Conservation (phyloP, 1,140 invertebrate species). For the Leptopilina clavipes region DNA sequence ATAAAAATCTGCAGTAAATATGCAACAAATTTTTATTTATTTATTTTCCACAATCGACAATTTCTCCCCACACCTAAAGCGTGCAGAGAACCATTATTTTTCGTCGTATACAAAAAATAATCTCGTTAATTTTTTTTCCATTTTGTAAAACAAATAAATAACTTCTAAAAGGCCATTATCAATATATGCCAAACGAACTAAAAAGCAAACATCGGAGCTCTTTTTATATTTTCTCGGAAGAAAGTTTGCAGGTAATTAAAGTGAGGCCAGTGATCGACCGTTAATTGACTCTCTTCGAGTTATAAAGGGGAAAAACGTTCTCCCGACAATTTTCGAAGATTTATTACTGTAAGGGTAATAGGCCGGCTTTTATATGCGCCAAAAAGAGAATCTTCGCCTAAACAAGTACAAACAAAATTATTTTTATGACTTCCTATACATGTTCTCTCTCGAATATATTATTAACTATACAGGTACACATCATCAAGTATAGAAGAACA, state of each 20-base stretch:
- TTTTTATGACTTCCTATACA: constrained; percentile 12
- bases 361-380: not conserved
- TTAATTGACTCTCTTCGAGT: not conserved
- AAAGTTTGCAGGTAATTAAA: constrained; percentile 20
- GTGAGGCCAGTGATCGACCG: constrained; percentile 13
- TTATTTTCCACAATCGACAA: too few relatives aligned
- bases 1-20: too few relatives aligned
- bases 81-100: too few relatives aligned
- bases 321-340: constrained; percentile 15
- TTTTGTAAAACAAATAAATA: not conserved
- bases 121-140: too few relatives aligned
- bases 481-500: too few relatives aligned
- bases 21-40: too few relatives aligned
- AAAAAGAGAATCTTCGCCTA: not conserved
- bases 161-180: not conserved
- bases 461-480: too few relatives aligned
- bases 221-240: constrained; percentile 4
- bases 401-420: constrained; percentile 1
- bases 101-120: too few relatives aligned
- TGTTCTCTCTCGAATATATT: not conserved
- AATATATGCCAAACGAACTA: not conserved
- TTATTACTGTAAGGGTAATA: constrained; percentile 12
- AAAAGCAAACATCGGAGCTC: not conserved
- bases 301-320: constrained; percentile 7
- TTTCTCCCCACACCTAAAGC: too few relatives aligned